A percentile compares a stretch with the other conserved stretches of the same genome.
These are phyloP conservation scores for Pipistrellus kuhlii DNA, from an alignment of 2,797 vertebrate genomes.

Conservation along the genomic window DNA sequence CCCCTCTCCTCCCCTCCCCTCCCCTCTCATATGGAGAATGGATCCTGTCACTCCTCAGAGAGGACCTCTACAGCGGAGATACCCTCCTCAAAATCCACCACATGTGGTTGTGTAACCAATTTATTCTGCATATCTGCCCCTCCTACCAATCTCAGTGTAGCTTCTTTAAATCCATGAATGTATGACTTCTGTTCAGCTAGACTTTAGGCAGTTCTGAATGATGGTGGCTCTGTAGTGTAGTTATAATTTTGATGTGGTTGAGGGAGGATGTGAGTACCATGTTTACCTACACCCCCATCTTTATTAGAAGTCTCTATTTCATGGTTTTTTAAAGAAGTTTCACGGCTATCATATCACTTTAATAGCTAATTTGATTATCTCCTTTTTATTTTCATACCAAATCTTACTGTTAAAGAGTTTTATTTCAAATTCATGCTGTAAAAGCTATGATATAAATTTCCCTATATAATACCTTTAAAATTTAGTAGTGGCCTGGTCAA, in stretches of 20 bases:
- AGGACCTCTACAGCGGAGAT: background rate
- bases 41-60: background rate
- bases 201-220: background rate
- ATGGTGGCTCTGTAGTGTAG: background rate
- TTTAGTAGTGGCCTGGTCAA: slow-evolving; percentile 2
- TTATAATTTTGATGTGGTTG: background rate
- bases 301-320: background rate
- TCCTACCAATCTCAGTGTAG: background rate
- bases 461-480: background rate
- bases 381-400: slow-evolving; percentile 54
- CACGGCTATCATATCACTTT: background rate
- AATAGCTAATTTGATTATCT: slow-evolving; percentile 60
- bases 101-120: background rate
- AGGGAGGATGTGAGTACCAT: background rate
- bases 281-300: background rate
- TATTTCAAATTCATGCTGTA: slow-evolving; percentile 54
- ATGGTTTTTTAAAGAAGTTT: slow-evolving; percentile 11
- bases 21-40: background rate
- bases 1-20: too few species aligned
- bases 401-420: slow-evolving; percentile 41
- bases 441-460: slow-evolving; percentile 40
- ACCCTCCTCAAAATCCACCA: background rate
- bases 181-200: background rate
- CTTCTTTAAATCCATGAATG: background rate
- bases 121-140: background rate